Evolutionary conservation across 1,140 invertebrate species (phyloP).

Genomic region (Brachionus manjavacas): DNA sequence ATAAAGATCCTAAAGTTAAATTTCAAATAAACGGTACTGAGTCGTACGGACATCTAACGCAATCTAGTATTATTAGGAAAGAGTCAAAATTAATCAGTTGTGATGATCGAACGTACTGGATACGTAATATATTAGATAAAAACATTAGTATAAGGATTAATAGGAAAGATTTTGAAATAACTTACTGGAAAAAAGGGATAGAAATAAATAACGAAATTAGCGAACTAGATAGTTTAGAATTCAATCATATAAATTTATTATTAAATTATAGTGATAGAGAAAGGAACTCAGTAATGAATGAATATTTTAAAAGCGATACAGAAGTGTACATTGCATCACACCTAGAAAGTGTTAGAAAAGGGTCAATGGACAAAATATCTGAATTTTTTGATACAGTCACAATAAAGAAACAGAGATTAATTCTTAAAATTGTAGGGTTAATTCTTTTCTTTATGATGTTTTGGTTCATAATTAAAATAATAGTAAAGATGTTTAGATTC

Average conservation of each 20-base stretch:
- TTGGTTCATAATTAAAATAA: not conserved
- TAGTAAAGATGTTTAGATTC: not conserved
- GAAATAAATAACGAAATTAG: not conserved
- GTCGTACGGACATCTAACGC: not conserved
- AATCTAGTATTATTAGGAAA: not conserved
- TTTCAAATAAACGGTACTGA: not conserved
- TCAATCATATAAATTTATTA: no score
- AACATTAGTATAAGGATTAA: not conserved
- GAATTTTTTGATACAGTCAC: not conserved
- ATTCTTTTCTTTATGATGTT: not conserved
- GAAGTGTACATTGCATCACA: not conserved
- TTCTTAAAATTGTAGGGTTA: not conserved
- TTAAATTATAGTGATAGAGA: no score
- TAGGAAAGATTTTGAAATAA: not conserved
- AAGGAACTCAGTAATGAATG: not conserved
- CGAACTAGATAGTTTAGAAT: not conserved
- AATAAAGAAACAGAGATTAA: not conserved
- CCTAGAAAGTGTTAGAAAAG: not conserved
- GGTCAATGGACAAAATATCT: not conserved
- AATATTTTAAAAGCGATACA: not conserved
- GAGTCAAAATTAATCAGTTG: not conserved
- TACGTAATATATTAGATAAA: not conserved
- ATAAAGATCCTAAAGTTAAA: not conserved
- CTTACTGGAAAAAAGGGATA: not conserved
- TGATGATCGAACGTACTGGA: not conserved